Evolutionary conservation across 2,888 invertebrate genomes (phyloP).

Genomic region (Watsonalla cultraria): DNA sequence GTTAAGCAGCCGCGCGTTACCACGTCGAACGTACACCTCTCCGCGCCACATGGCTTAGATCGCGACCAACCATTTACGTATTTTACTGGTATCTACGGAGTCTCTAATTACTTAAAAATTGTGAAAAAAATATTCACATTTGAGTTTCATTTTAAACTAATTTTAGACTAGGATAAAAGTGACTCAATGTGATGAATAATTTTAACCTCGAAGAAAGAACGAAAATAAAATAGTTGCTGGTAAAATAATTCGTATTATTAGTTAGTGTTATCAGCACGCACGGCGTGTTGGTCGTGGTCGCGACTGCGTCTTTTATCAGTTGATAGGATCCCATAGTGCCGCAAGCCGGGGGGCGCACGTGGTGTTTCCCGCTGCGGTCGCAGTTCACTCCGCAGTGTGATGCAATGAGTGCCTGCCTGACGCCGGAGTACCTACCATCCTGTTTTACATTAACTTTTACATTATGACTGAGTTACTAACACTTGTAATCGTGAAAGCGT

Average conservation of each 20-base stretch:
- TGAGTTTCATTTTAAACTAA: neutral
- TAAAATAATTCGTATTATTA: conserved; percentile 30
- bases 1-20: conserved; percentile 47
- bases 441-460: conserved; percentile 25
- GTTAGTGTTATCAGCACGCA: conserved; percentile 49
- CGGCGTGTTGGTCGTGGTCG: conserved; percentile 27
- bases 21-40: conserved; percentile 39
- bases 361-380: conserved; percentile 48
- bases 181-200: conserved; percentile 40
- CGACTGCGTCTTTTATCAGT: conserved; percentile 36
- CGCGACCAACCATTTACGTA: conserved; percentile 25
- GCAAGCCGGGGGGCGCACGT: conserved; percentile 33
- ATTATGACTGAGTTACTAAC: conserved; percentile 12
- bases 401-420: conserved; percentile 71
- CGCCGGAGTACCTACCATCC: conserved; percentile 35
- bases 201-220: conserved; percentile 50
- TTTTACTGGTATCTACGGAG: neutral
- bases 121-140: neutral
- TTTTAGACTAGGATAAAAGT: conserved; percentile 8
- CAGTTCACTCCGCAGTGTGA: conserved; percentile 49
- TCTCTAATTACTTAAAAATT: neutral
- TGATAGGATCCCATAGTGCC: conserved; percentile 50
- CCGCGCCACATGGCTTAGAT: conserved; percentile 41
- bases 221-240: conserved; percentile 22
- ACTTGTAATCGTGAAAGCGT: conserved; percentile 34